A percentile compares a stretch with the other conserved stretches of the same genome.
These are phyloP conservation scores for Diplosoma virens DNA, from an alignment of 23 tunicate species.

Conservation along the genomic window DNA sequence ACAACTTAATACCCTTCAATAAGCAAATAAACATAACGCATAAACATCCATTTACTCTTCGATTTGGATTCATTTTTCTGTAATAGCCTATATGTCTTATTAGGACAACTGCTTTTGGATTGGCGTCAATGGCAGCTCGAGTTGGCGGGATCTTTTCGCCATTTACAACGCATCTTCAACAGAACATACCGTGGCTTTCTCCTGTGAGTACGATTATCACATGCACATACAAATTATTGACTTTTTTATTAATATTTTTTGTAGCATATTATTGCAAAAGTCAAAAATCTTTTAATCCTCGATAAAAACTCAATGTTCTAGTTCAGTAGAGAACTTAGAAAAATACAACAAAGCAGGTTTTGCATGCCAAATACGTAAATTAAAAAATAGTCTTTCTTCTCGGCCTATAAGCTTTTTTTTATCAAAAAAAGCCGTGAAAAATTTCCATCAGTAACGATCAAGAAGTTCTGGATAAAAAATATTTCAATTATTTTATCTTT, in stretches of 20 bases:
- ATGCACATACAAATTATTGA: not conserved
- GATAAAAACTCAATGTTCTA: not conserved
- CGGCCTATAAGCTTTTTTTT: too few relatives aligned
- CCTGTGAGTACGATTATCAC: conserved; percentile 25
- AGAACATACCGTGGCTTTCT: conserved; percentile 45
- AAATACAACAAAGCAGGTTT: too few relatives aligned
- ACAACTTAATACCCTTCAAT: not conserved
- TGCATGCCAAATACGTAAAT: too few relatives aligned
- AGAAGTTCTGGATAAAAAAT: too few relatives aligned
- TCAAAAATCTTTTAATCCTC: not conserved
- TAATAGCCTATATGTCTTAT: too few relatives aligned
- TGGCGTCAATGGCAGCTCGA: conserved; percentile 53
- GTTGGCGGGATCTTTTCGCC: conserved; percentile 51
- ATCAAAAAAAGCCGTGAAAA: too few relatives aligned
- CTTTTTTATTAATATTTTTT: not conserved
- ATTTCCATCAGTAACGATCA: too few relatives aligned
- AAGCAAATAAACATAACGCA: not conserved
- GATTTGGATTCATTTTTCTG: too few relatives aligned
- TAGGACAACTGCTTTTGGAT: conserved; percentile 53
- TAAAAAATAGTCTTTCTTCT: too few relatives aligned
- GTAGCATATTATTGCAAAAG: not conserved
- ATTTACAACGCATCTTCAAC: conserved; percentile 33
- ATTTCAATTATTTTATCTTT: too few relatives aligned
- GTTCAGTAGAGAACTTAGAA: too few relatives aligned
- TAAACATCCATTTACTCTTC: too few relatives aligned